Evolutionary conservation across 1,140 invertebrate genomes (phyloP), one percentile per base, ranked within the genome.

Genomic region (Alviniconcha marisindica): DNA sequence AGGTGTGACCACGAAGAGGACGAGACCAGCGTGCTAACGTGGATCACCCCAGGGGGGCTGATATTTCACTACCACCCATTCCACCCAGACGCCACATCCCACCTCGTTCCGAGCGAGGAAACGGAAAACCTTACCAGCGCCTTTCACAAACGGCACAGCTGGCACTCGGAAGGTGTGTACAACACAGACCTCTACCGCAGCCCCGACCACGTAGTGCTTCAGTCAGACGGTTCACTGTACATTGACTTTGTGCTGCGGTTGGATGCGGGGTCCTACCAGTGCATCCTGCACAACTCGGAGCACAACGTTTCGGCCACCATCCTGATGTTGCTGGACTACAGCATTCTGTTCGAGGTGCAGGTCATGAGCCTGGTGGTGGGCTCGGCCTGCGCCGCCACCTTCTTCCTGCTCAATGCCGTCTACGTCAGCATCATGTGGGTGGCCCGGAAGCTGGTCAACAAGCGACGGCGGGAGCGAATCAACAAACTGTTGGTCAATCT

Each of bases 231-330:
- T 10, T 95, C 95, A 60, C 92, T 97, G 24, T 93, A 94, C 86
- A 95, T 97, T 48, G 92, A 94, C 40, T 94, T 95, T 78, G 93
- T 96, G 31, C 92, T 95, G 0, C 94, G 97, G 82, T 94, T 95
- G 82, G 97, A 98, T 93, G 96, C 96, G 86, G 98, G 98, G n/a
- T 93, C 95, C 56, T 99, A 98, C 93, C 95, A 95, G 56, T 99
- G 98, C 91, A 96, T 96, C 88, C 97, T 96, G 24, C 95, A 95
- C 82, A 98, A 98, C 93, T 95, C 96, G 18, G 94, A 96, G 74
- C 96, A 96, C 48, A 98, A 97, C 91, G 92, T 95, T 21, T 90
- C 91, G 24, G 81, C 88, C n/a, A 81, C 85, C 4, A 90, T 91
- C 36, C 84, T 69, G 38, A 36, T 92, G 12, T 73, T 48, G 18